Conservation (phyloP, 2,888 invertebrate genomes). For the Platynereis dumerilii region DNA sequence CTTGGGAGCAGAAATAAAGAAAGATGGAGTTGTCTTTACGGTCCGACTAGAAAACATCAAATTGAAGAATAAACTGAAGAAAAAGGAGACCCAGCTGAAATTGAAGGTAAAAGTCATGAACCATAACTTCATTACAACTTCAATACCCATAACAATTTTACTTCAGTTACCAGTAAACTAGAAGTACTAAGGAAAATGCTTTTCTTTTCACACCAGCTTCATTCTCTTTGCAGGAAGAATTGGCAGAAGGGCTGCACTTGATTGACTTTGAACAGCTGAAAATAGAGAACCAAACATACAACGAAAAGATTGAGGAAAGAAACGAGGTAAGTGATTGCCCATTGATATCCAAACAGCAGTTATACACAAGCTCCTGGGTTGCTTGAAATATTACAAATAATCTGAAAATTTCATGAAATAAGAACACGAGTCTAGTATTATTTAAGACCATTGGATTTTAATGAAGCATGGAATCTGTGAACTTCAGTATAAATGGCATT, state of each 20-base stretch:
- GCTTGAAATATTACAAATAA: too few relatives aligned
- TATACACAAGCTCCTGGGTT: neutral
- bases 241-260: conserved; percentile 67
- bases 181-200: neutral
- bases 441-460: too few relatives aligned
- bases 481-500: too few relatives aligned
- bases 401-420: too few relatives aligned
- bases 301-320: conserved; percentile 69
- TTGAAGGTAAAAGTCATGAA: conserved; percentile 52
- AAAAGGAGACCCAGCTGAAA: conserved; percentile 61
- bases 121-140: too few relatives aligned
- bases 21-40: conserved; percentile 57
- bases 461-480: too few relatives aligned
- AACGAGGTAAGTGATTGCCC: conserved; percentile 64
- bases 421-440: too few relatives aligned
- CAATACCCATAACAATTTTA: too few relatives aligned
- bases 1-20: conserved; percentile 50
- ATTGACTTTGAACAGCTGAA: conserved; percentile 69
- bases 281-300: conserved; percentile 67
- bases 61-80: conserved; percentile 62
- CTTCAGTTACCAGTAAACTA: too few relatives aligned
- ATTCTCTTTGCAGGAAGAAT: conserved; percentile 62
- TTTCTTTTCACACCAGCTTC: too few relatives aligned
- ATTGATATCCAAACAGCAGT: neutral
- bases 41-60: conserved; percentile 62